These are phyloP conservation scores for Pseudolaguvia tuberculata DNA, from an alignment of 2,113 vertebrate genomes.

Conservation along the genomic window DNA sequence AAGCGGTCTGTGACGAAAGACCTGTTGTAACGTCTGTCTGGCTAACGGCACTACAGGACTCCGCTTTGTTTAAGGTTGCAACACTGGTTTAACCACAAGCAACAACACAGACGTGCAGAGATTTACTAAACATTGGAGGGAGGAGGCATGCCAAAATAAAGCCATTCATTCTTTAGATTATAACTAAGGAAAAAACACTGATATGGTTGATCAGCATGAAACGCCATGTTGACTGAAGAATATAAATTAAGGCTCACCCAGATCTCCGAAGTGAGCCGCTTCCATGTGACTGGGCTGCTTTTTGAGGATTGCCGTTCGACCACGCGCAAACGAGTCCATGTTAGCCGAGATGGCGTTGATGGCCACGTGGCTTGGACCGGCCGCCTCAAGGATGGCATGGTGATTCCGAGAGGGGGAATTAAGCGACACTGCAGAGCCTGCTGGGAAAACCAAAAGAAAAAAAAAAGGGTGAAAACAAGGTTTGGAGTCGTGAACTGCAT, in stretches of 20 bases:
- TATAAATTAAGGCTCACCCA: conserved; percentile 70
- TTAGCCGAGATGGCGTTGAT: conserved; percentile 98
- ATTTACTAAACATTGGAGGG: background rate
- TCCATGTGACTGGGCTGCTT: conserved; percentile 98
- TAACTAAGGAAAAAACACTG: too few relatives aligned
- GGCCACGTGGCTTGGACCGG: conserved; percentile 95
- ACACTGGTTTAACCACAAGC: conserved; percentile 28
- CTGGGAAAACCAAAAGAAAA: conserved; percentile 43
- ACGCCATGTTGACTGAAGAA: too few relatives aligned
- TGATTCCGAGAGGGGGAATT: conserved; percentile 87
- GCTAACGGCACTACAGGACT: conserved; percentile 5
- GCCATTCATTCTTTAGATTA: too few relatives aligned
- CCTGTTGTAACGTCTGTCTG: conserved; percentile 7
- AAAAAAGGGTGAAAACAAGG: background rate
- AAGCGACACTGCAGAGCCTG: conserved; percentile 59
- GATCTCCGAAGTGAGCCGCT: conserved; percentile 93
- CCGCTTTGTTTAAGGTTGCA: background rate
- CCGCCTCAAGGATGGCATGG: conserved; percentile 89
- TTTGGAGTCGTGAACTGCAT: background rate
- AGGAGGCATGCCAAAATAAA: background rate
- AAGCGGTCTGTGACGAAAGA: background rate
- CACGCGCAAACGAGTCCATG: conserved; percentile 96
- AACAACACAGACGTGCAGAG: background rate
- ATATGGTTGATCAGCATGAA: too few relatives aligned
- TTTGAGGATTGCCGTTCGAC: conserved; percentile 92